phyloP scores from a whole-genome alignment of 2,113 vertebrate genomes.

The Pygoscelis antarcticus region DNA sequence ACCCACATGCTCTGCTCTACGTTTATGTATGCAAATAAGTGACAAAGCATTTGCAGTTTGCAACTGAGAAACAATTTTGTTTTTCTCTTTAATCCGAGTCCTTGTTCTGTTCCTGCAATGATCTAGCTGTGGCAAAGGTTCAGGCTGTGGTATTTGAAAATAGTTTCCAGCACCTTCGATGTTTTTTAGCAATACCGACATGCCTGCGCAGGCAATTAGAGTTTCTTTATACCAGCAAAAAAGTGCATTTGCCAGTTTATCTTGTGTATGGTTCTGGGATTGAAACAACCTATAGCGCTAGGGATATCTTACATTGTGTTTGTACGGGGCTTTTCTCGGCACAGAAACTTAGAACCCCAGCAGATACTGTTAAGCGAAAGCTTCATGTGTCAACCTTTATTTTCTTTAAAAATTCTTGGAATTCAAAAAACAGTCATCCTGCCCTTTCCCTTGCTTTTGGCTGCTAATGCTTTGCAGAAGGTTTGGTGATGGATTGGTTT shows the following conservation, averaged over 20 bases:
- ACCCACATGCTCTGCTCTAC: slow-evolving; percentile 32
- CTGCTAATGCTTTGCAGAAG: slow-evolving; percentile 70
- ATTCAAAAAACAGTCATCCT: not conserved
- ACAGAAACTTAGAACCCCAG: not conserved
- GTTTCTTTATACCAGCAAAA: not conserved
- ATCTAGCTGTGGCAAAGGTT: slow-evolving; percentile 6
- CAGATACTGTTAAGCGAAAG: not conserved
- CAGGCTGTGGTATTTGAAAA: slow-evolving; percentile 40
- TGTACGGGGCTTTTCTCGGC: not conserved
- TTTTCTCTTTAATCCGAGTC: not conserved
- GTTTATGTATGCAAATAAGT: slow-evolving; percentile 39
- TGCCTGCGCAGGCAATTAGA: slow-evolving; percentile 9
- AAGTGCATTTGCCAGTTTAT: not conserved
- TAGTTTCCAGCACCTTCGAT: slow-evolving; percentile 23
- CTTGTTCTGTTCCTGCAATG: not conserved
- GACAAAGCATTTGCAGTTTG: slow-evolving; percentile 26
- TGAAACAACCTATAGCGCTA: not conserved
- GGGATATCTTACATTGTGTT: not conserved
- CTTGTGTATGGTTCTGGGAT: not conserved
- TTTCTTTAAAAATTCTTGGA: slow-evolving; percentile 22
- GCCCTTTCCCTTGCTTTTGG: slow-evolving; percentile 10
- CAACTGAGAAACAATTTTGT: not conserved
- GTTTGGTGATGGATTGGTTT: slow-evolving; percentile 64
- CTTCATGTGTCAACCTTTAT: not conserved
- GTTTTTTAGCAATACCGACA: not conserved